Percentiles rank a stretch among this genome's conserved stretches.
phyloP scores from a whole-genome alignment of 2,888 invertebrate species.

The Eugnorisma glareosa region DNA sequence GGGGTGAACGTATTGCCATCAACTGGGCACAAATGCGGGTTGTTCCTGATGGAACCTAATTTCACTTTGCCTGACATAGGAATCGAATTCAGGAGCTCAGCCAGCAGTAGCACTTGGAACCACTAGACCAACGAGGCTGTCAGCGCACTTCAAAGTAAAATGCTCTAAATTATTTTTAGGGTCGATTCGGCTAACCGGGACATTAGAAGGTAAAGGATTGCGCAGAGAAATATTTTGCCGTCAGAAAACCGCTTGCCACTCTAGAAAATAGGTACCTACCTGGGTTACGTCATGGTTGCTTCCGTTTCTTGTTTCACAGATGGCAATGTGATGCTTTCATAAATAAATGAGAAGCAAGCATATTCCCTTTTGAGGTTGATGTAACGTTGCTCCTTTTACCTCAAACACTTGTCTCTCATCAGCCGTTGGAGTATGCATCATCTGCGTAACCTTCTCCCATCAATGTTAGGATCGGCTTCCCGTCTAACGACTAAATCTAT shows the following conservation, averaged over 20 bases:
- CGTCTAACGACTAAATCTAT: too few species aligned
- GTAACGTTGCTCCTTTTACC: not conserved
- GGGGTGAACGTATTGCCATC: not conserved
- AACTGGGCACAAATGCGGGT: not conserved
- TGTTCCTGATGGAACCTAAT: not conserved
- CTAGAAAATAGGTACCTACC: not conserved
- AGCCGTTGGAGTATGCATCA: not conserved
- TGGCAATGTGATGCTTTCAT: not conserved
- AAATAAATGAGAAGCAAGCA: not conserved
- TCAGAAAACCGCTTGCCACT: conserved; percentile 18
- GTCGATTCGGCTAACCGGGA: not conserved
- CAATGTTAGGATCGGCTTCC: not conserved
- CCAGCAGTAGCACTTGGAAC: not conserved
- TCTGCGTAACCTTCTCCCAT: not conserved
- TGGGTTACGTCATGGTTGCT: not conserved
- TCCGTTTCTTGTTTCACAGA: not conserved
- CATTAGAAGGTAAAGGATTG: not conserved
- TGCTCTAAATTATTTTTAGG: not conserved
- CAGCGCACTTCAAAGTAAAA: not conserved
- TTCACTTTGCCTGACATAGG: not conserved
- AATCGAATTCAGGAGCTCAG: not conserved
- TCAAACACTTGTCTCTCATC: not conserved
- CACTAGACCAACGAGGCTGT: not conserved
- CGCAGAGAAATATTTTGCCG: conserved; percentile 16
- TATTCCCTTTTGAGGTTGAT: not conserved